Conservation (phyloP, 2,113 vertebrate genomes). For the Verasper variegatus region DNA sequence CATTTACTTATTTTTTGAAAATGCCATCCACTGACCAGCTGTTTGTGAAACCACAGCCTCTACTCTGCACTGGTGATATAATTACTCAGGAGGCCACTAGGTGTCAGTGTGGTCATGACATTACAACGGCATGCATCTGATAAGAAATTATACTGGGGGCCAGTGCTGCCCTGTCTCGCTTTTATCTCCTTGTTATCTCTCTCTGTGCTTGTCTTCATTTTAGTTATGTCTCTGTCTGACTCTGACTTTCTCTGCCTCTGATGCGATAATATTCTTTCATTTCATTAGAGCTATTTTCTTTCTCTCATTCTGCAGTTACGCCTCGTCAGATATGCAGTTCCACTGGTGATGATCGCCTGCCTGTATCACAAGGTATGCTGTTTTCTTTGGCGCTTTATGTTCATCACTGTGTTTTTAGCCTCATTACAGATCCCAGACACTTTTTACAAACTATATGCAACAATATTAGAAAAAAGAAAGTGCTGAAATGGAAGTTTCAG, state of each 20-base stretch:
- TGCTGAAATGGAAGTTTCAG: constrained; percentile 17
- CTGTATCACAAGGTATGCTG: constrained; percentile 92
- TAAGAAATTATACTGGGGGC: constrained; percentile 9
- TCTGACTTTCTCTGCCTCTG: constrained; percentile 42
- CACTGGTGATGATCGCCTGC: constrained; percentile 84
- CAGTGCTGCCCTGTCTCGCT: constrained; percentile 22
- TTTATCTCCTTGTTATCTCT: constrained; percentile 35
- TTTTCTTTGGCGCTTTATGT: constrained; percentile 47
- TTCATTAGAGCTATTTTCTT: constrained; percentile 49
- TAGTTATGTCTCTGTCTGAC: constrained; percentile 28
- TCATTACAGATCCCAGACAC: constrained; percentile 26
- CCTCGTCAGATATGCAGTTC: constrained; percentile 85
- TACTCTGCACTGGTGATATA: background rate
- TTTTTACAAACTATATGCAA: background rate
- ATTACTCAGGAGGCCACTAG: constrained; percentile 77
- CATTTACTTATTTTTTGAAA: background rate
- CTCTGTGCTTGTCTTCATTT: constrained; percentile 20
- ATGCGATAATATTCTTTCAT: constrained; percentile 22
- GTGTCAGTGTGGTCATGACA: constrained; percentile 83
- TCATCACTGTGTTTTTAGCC: constrained; percentile 27
- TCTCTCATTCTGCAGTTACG: constrained; percentile 80
- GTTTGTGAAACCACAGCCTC: constrained; percentile 7
- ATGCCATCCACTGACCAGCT: no score
- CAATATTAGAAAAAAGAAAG: background rate
- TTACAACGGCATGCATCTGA: constrained; percentile 15